Base-by-base conservation (phyloP, 2,797 vertebrate genomes). In the Anguilla marmorata region DNA sequence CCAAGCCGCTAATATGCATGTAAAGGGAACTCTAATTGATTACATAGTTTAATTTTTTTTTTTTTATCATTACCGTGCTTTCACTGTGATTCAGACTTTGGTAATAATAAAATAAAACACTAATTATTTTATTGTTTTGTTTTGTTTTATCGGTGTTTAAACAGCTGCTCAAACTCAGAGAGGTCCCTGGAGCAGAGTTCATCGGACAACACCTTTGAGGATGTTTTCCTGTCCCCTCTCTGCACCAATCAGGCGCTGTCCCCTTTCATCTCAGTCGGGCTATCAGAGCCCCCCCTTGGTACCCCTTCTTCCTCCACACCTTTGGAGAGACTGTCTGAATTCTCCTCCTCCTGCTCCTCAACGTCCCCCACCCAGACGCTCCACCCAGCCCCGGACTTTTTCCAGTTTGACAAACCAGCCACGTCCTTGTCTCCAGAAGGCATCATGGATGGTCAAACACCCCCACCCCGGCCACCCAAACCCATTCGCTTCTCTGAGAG, bases 381-480 rank as follows among this genome's bases (percentile, higher is more conserved):
- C 86, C 94, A 92, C 0, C 94, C 50, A 12, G 48, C 95, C 87
- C 92, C 95, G 0, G 94, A 95, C 3, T 94, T 97, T 48, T 96
- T 97, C 89, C 94, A 95, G 92, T 94, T 96, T 7, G 97, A 98
- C 89, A 96, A 96, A 92, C 95, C 91, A 33, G 97, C 95, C 80
- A 92, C 91, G 0, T 7, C 91, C 0, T 88, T 95, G 30, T 79
- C 91, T 1, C 92, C 92, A n/a, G 94, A 95, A 19, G 88, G 88
- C 0, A 88, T 89, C 0, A 89, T 92, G 8, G 95, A 94, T 0
- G 92, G 92, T 0, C 95, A 93, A 89, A 97, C 94, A 0, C 98
- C 98, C 2, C 98, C 98, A 0, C 98, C 98, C 0, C 96, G 98
- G n/a, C 98, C 98, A 0, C 98, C 98, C 21, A 99, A 99, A 91